These are phyloP conservation scores for Cavia aperea DNA, from an alignment of 2,113 vertebrate genomes.

Conservation along the genomic window DNA sequence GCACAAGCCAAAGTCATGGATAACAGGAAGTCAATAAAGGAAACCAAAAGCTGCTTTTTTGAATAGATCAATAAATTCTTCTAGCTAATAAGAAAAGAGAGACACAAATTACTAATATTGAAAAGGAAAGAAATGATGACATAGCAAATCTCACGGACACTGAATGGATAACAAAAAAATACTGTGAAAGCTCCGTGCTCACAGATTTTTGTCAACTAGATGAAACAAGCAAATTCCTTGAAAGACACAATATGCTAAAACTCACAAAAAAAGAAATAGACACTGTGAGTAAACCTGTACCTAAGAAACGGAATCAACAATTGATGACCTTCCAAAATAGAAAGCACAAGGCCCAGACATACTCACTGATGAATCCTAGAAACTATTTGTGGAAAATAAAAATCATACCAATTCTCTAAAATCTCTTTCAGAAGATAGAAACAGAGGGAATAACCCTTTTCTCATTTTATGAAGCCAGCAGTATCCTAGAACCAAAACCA, in stretches of 20 bases:
- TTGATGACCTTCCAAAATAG: not conserved
- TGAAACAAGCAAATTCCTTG: not conserved
- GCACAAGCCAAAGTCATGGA: not conserved
- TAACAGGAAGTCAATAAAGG: not conserved
- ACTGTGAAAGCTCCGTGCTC: not conserved
- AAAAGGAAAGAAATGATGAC: not conserved
- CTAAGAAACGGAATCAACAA: not conserved
- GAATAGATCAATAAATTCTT: not conserved
- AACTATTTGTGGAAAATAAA: not conserved
- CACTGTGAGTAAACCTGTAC: not conserved
- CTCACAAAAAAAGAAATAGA: not conserved
- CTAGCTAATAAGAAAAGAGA: not conserved
- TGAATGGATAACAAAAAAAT: not conserved
- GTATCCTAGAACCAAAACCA: not conserved
- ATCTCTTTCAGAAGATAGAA: not conserved
- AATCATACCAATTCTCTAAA: not conserved
- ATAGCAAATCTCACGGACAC: not conserved
- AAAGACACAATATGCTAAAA: not conserved
- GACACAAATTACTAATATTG: not conserved
- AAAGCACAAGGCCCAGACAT: not conserved
- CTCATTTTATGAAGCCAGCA: not conserved
- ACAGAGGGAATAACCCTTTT: not conserved
- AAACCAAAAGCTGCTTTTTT: not conserved
- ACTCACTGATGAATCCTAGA: not conserved
- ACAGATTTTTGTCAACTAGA: not conserved